Percentiles rank a stretch among this genome's conserved stretches.
Evolutionary conservation across 1,140 invertebrate species (phyloP).

Genomic region (Sycophila sp.): DNA sequence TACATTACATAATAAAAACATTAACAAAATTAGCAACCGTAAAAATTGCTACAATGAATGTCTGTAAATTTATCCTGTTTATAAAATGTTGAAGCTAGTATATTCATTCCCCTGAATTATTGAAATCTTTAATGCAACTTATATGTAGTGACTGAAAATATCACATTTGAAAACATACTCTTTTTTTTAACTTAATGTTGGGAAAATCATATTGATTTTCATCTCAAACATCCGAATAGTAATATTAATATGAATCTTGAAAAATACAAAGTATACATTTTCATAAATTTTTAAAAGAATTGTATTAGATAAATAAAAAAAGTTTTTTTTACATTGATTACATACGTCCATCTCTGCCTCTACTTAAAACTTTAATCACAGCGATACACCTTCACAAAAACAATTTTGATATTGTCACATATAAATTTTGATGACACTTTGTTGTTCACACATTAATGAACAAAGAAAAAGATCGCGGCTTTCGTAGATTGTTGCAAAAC

Average conservation of each 20-base stretch:
- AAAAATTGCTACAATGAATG: conserved; percentile 3
- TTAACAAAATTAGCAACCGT: not conserved
- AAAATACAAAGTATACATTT: not conserved
- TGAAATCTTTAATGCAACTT: too few species aligned
- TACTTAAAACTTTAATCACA: conserved; percentile 12
- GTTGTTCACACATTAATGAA: not conserved
- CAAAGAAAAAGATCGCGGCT: too few species aligned
- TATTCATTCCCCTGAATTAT: conserved; percentile 9
- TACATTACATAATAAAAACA: not conserved
- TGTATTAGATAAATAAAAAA: conserved; percentile 18
- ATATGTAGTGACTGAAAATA: conserved; percentile 16
- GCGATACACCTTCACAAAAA: conserved; percentile 4
- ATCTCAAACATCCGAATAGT: not conserved
- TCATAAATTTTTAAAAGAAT: conserved; percentile 12
- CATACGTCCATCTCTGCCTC: conserved; percentile 3
- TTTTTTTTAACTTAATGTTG: not conserved
- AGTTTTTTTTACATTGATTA: conserved; percentile 24
- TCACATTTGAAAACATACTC: conserved; percentile 12
- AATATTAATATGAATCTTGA: not conserved
- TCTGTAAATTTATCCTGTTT: conserved; percentile 22
- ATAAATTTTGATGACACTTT: not conserved
- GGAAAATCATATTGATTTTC: not conserved
- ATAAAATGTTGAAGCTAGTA: not conserved
- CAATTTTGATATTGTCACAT: not conserved
- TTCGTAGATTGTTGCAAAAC: too few species aligned